Evolutionary conservation across 2,797 vertebrate genomes (phyloP), one percentile per base, ranked within the genome.

Genomic region (Danio tinwini): DNA sequence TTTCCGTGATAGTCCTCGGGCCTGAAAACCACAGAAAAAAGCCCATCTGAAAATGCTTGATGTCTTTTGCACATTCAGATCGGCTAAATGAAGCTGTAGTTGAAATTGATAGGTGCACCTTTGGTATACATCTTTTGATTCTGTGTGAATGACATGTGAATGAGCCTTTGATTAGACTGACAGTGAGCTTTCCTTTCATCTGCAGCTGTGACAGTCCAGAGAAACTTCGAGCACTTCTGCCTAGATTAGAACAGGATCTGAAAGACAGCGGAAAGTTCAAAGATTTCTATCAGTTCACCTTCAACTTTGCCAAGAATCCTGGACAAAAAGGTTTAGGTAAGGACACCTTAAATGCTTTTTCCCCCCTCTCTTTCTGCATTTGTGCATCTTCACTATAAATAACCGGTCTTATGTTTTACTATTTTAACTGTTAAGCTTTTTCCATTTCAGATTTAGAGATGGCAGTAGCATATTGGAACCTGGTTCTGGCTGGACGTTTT

Each of bases 401-500:
- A n/a, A n/a, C n/a, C 50, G 11, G 40, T 40, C 56, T 1, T 77
- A 2, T 16, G 19, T 11, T 8, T 55, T 8, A 44, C 0, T 74
- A 14, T 5, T 44, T 53, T 11, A 8, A 56, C 45, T 65, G 2
- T 39, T 65, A 29, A 29, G 3, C 29, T 68, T 87, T 79, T 86
- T 88, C 64, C 89, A 68, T 91, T 88, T 80, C 90, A 99, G 98
- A 99, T 92, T 90, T 99, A 91, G 97, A 99, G 91, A 98, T 99
- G 97, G 98, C 98, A 0, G 95, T 99, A 84, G 97, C 96, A n/a
- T 98, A 98, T 88, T 99, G 97, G 97, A 99, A 98, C 92, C 93
- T 99, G 92, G 96, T 98, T 79, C 93, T 98, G 83, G 96, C 94
- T 5, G 96, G 97, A 89, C 95, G 96, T 75, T 98, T 99, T 94